A percentile compares a stretch with the other conserved stretches of the same genome.
Evolutionary conservation across 2,113 vertebrate genomes (phyloP).

Genomic region (Chelonoidis abingdonii): DNA sequence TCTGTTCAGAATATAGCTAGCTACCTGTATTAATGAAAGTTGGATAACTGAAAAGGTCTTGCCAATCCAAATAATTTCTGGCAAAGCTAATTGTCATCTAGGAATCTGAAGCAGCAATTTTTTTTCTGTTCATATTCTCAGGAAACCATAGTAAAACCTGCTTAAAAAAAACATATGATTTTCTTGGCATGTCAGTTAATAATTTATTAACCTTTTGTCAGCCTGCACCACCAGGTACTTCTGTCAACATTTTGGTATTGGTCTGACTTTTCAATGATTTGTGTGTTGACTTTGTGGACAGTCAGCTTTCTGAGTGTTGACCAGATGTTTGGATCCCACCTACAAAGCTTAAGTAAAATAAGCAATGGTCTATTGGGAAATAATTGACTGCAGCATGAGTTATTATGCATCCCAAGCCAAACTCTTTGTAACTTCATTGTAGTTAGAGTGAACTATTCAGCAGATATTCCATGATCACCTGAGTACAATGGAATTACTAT

Average conservation of each 20-base stretch:
- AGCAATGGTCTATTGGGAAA: not conserved
- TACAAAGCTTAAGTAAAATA: slow-evolving; percentile 30
- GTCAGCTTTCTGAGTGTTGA: slow-evolving; percentile 7
- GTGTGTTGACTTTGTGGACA: not conserved
- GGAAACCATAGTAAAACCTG: slow-evolving; percentile 34
- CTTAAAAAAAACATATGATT: not conserved
- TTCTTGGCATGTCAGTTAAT: slow-evolving; percentile 39
- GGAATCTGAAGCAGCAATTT: slow-evolving; percentile 44
- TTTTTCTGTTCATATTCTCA: slow-evolving; percentile 32
- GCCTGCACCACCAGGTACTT: slow-evolving; percentile 18
- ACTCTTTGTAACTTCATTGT: not conserved
- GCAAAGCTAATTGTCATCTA: slow-evolving; percentile 32
- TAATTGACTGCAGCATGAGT: slow-evolving; percentile 43
- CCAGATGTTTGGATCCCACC: slow-evolving; percentile 34
- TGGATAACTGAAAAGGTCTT: slow-evolving; percentile 2
- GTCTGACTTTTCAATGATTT: not conserved
- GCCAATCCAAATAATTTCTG: slow-evolving; percentile 56
- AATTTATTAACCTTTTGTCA: slow-evolving; percentile 24
- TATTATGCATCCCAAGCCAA: slow-evolving; percentile 27
- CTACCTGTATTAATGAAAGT: not conserved
- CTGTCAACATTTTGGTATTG: not conserved
- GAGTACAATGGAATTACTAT: not conserved
- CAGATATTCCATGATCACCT: not conserved
- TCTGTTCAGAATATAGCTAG: slow-evolving; percentile 17
- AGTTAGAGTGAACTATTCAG: not conserved